phyloP scores from a whole-genome alignment of 2,888 invertebrate genomes.

The Drosophila rubida region DNA sequence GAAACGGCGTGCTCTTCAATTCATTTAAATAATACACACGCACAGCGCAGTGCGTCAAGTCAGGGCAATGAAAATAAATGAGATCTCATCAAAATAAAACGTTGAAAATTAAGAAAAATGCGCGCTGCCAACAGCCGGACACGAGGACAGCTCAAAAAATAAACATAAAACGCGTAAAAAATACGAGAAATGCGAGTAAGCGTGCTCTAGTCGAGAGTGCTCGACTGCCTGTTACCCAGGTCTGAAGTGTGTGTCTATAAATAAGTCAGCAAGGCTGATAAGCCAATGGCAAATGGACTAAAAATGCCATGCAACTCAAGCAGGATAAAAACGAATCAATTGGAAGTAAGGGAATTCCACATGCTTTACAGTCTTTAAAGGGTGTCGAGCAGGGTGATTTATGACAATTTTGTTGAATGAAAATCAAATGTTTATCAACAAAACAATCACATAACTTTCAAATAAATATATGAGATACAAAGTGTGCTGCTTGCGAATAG shows the following conservation, averaged over 20 bases:
- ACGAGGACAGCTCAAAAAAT: constrained; percentile 29
- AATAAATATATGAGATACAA: too few species aligned
- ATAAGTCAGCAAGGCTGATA: neutral
- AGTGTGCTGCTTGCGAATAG: too few species aligned
- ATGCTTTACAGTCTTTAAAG: too few species aligned
- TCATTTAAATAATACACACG: constrained; percentile 49
- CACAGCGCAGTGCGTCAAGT: constrained; percentile 7
- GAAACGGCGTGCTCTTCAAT: constrained; percentile 41
- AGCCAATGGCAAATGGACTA: neutral
- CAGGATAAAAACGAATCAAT: neutral
- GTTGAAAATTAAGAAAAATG: constrained; percentile 79
- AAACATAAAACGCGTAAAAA: constrained; percentile 32
- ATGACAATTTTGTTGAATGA: too few species aligned
- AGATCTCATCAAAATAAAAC: constrained; percentile 76
- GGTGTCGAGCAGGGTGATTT: too few species aligned
- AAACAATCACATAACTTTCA: too few species aligned
- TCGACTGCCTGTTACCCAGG: constrained; percentile 12
- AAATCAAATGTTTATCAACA: too few species aligned
- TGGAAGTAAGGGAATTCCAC: too few species aligned
- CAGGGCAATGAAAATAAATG: constrained; percentile 77
- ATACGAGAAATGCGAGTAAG: constrained; percentile 19
- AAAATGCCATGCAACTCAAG: neutral
- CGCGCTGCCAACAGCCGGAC: constrained; percentile 33
- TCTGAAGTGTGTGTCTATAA: neutral
- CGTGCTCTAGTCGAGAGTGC: neutral